Base-by-base conservation (phyloP, 23 tunicate genomes). In the Pegea sp. region DNA sequence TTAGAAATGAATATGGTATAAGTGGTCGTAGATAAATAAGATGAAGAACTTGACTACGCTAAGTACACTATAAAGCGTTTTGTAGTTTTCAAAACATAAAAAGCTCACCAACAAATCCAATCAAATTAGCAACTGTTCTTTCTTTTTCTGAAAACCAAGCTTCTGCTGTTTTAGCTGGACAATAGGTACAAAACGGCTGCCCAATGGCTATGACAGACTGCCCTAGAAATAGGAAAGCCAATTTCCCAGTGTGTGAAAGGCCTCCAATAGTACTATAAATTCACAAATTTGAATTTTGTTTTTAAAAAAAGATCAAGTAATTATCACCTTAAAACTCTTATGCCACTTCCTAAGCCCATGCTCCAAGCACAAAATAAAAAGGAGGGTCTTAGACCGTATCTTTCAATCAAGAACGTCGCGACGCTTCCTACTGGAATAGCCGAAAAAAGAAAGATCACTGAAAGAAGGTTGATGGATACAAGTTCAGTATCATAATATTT, bases 151-250 rank as follows among this genome's bases (percentile, higher is more conserved):
- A 74, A 34, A 80, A 80, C 93, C 93, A 80, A 25, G 60, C 51
- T 19, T 75, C 52, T 0, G 93, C 80, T 1, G 70, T 62, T 48
- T 80, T 80, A 3, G 93, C 81, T 13, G 93, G 70, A 23, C 70
- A 60, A 48, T 80, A 80, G 59, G 68, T 80, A 29, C 64, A 50
- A 38, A 80, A 72, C 26, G 93, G 93, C 46, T 80, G 93, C 25
- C 70, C 79, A 11, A 80, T 7, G 32, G 75, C 80, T 3, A 38
- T 57, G 11, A 80, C 23, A 20, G 55, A 16, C 34, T 80, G 93
- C 11, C 93, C 93, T 26, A 66, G 53, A 30, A 80, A 80, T 26
- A 80, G 33, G 3, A 71, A 31, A 11, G 50, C 80, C 8, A 80
- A 53, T 30, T 53, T 52, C 5, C 34, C 69, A 0, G 33, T 31